A percentile compares a stretch with the other conserved stretches of the same genome.
Conservation (phyloP, 1,140 invertebrate genomes). For the Campoletis sonorensis region DNA sequence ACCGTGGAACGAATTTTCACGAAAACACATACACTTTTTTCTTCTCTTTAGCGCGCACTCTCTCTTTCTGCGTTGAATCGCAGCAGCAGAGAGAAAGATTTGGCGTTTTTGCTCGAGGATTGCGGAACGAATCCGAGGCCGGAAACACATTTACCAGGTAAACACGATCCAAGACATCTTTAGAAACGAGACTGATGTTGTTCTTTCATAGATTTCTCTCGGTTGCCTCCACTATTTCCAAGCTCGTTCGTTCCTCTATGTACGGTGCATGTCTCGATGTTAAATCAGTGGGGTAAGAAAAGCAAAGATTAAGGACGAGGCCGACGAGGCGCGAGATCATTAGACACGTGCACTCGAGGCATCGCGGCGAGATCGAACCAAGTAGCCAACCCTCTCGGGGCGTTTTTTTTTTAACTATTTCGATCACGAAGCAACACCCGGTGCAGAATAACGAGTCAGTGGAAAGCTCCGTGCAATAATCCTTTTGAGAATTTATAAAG, state of each 20-base stretch:
- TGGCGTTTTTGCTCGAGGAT: slow-evolving; percentile 29
- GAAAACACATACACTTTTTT: slow-evolving; percentile 15
- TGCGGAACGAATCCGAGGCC: slow-evolving; percentile 38
- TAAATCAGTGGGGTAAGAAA: background rate
- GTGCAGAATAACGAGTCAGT: slow-evolving; percentile 13
- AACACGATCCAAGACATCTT: slow-evolving; percentile 22
- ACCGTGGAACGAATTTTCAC: slow-evolving; percentile 38
- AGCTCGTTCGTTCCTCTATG: slow-evolving; percentile 10
- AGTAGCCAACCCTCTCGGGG: background rate
- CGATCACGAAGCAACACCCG: slow-evolving; percentile 7
- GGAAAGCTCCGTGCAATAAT: background rate
- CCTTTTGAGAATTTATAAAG: background rate
- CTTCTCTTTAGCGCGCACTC: background rate
- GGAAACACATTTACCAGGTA: slow-evolving; percentile 40
- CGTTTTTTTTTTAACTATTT: background rate
- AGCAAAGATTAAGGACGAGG: slow-evolving; percentile 8
- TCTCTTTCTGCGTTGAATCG: background rate
- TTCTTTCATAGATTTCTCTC: slow-evolving; percentile 12
- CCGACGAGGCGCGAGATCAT: background rate
- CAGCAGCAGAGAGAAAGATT: background rate
- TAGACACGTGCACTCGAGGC: slow-evolving; percentile 7
- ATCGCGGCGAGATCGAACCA: slow-evolving; percentile 2
- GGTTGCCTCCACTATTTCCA: background rate
- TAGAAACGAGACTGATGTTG: background rate
- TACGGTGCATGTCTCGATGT: slow-evolving; percentile 1